Evolutionary conservation across 2,113 vertebrate species (phyloP), one percentile per base, ranked within the genome.

Genomic region (Heterochromis multidens): DNA sequence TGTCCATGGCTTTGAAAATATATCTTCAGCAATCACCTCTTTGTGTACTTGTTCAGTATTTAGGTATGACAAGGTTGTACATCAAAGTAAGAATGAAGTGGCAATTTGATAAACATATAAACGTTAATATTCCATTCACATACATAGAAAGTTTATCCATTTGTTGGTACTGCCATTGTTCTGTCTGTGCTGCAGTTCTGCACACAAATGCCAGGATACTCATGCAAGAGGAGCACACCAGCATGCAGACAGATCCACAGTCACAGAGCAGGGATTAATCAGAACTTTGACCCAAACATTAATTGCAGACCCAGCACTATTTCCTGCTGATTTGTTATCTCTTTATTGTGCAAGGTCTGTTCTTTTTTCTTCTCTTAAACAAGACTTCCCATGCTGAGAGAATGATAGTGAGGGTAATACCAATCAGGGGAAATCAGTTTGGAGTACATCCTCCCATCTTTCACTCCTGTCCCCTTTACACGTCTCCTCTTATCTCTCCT

Each of bases 301-400:
- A 92, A 93, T 85, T 90, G 90, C 89, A 60, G 82, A 91, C 25
- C 14, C 33, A 83, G 89, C 83, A 87, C 60, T 72, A 87, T 87
- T 88, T 92, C 78, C 79, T 91, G 80, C 81, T 89, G 83, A 90
- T 88, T 86, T 78, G 65, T 83, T 88, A 84, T 91, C 83, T 88
- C 52, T 80, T 85, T 82, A 76, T 88, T 84, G 80, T 87, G 90
- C 82, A 77, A 89, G 86, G 62, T 90, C 65, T 74, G 77, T 46
- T 84, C 84, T 88, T 80, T 77, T 79, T 10, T 63, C 79, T 5
- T 60, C 62, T 70, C 35, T 63, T 78, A 82, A 80, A 85, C 19
- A 19, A 54, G 79, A 61, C 58, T 52, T 12, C 17, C 61, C 37
- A 19, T 9, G 56, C 43, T 27, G 81, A 72, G 57, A 40, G 29